phyloP scores from a whole-genome alignment of 2,888 invertebrate genomes.

The Pomacea canaliculata region DNA sequence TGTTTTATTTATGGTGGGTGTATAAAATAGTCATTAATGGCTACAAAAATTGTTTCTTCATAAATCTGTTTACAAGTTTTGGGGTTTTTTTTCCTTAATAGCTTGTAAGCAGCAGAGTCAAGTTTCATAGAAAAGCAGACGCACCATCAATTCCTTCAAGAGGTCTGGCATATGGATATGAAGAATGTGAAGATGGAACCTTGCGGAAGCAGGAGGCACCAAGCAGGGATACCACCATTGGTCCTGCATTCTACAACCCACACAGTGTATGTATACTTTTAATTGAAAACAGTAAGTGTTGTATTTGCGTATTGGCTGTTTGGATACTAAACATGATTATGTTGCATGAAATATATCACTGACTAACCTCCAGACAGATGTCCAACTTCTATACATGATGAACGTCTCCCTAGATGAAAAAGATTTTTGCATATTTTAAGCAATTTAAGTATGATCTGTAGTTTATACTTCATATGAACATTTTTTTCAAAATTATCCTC shows the following conservation, averaged over 20 bases:
- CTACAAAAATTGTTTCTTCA: background rate
- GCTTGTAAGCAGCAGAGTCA: constrained; percentile 60
- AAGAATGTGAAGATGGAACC: constrained; percentile 69
- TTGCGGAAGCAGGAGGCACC: constrained; percentile 68
- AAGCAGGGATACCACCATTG: constrained; percentile 61
- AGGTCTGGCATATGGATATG: constrained; percentile 69
- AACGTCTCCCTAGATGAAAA: too few relatives aligned
- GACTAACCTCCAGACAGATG: too few relatives aligned
- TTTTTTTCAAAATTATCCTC: too few relatives aligned
- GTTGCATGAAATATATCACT: too few relatives aligned
- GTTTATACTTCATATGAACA: too few relatives aligned
- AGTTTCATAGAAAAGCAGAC: constrained; percentile 66
- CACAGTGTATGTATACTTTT: constrained; percentile 43
- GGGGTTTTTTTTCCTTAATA: constrained; percentile 30
- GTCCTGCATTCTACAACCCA: constrained; percentile 68
- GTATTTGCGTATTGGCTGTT: too few relatives aligned
- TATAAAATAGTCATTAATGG: background rate
- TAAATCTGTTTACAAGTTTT: background rate
- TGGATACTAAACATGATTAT: too few relatives aligned
- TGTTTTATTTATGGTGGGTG: background rate
- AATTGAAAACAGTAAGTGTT: too few relatives aligned
- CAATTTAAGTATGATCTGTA: too few relatives aligned
- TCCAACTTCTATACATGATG: too few relatives aligned
- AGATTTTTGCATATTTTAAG: too few relatives aligned
- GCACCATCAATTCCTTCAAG: constrained; percentile 69